Evolutionary conservation across 2,113 vertebrate species (phyloP), one percentile per base, ranked within the genome.

Genomic region (Thinocorus orbignyianus): DNA sequence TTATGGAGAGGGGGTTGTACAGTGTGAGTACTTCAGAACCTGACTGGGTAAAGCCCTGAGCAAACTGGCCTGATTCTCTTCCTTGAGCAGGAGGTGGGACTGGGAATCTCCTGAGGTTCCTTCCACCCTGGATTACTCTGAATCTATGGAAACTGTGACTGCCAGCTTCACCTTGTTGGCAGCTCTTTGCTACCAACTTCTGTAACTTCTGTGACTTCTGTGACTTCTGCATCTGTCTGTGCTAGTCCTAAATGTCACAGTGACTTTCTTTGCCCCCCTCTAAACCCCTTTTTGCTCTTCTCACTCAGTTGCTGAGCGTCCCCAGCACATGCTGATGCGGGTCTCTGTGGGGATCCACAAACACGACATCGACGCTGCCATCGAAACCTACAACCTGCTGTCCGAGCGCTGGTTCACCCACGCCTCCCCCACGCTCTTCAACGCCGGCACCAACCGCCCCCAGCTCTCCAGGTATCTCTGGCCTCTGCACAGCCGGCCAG

Each of bases 321-420:
- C 99, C 7, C 99, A 99, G 55, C 99, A 99, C 94, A 99, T 99
- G 99, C 94, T 99, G 79, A 99, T 99, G 99, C 98, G 99, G 80
- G 99, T 99, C 24, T 96, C 99, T 0, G 99, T 99, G 41, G 99
- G 99, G 8, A 99, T 99, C 97, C 99, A 99, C 93, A 97, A 98
- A 91, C 24, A 48, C 5, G 99, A 99, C 97, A 99, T 99, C 1
- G 98, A 99, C 2, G 98, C 99, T 16, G 99, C 98, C 44, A 99
- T 99, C 52, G 99, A 99, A 91, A 99, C 99, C 0, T 99, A 99
- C 97, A 99, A 99, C 79, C 97, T 99, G 62, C 98, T 99, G 69
- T 99, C 99, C 6, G 99, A 99, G 95, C 98, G 96, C 87, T 99
- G 99, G 99, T 99, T 99, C 95, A 99, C 99, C 5, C 99, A 99